Evolutionary conservation across 1,140 invertebrate genomes (phyloP).

Genomic region (Drosophila parabipectinata): DNA sequence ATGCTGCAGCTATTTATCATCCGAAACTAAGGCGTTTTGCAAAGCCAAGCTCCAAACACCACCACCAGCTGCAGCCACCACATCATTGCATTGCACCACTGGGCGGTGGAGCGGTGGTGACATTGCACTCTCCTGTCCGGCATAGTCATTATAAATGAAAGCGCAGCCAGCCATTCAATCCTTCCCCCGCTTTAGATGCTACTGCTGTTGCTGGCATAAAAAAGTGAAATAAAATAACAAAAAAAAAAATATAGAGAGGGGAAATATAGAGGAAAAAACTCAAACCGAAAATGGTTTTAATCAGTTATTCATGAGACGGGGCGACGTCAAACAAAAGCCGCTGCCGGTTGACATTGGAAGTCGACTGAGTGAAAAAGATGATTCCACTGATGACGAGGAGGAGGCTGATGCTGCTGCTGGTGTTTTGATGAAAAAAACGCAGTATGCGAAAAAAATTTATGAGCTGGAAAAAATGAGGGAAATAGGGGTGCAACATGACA

Average conservation of each 20-base stretch:
- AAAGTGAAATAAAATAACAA: conserved; percentile 6
- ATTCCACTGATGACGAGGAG: conserved; percentile 14
- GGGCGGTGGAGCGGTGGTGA: conserved; percentile 14
- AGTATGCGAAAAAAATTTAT: conserved; percentile 72
- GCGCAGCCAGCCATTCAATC: conserved; percentile 44
- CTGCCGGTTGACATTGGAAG: conserved; percentile 77
- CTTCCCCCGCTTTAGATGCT: not conserved
- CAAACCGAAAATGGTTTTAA: conserved; percentile 78
- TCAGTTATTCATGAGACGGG: conserved; percentile 79
- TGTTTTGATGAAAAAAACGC: conserved; percentile 21
- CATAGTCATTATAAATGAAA: conserved; percentile 76
- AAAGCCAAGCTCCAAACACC: conserved; percentile 20
- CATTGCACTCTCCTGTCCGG: conserved; percentile 47
- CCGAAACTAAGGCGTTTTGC: conserved; percentile 22
- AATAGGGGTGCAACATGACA: not conserved
- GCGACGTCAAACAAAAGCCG: conserved; percentile 76
- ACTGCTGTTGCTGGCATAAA: not conserved
- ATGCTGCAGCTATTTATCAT: conserved; percentile 52
- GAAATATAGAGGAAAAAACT: conserved; percentile 36
- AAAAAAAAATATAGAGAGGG: conserved; percentile 18
- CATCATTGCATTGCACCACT: conserved; percentile 1
- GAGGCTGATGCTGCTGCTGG: conserved; percentile 12
- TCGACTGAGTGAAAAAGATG: conserved; percentile 42
- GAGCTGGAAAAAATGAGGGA: conserved; percentile 68
- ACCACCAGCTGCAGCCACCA: conserved; percentile 5